Conservation (phyloP, 2,113 vertebrate genomes). For the Coracopsis vasa region DNA sequence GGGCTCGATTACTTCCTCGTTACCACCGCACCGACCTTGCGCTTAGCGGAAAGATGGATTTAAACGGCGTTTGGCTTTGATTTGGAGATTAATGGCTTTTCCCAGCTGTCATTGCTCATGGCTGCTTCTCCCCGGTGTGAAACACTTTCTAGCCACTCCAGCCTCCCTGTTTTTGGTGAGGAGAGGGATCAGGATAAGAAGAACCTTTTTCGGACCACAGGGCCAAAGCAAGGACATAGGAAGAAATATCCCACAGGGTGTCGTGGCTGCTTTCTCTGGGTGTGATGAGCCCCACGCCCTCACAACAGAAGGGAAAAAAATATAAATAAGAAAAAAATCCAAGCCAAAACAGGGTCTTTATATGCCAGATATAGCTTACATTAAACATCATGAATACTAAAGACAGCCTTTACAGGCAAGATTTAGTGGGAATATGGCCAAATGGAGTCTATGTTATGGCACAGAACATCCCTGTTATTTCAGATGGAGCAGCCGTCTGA, state of each 20-base stretch:
- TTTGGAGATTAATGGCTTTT: neutral
- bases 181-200: neutral
- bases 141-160: neutral
- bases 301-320: neutral
- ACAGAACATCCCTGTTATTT: neutral
- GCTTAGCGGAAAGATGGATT: neutral
- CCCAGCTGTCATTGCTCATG: rapidly evolving
- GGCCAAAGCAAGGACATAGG: neutral
- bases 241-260: neutral
- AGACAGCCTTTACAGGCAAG: neutral
- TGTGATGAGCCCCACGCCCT: neutral
- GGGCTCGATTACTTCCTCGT: neutral
- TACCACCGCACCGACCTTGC: rapidly evolving
- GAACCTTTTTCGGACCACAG: rapidly evolving
- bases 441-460: neutral
- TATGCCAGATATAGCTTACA: neutral
- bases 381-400: rapidly evolving
- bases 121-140: neutral
- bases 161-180: rapidly evolving
- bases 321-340: neutral
- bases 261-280: rapidly evolving
- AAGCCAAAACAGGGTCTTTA: neutral
- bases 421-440: neutral
- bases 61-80: neutral
- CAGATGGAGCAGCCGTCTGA: rapidly evolving